Evolutionary conservation across 2,113 vertebrate genomes (phyloP), one percentile per base, ranked within the genome.

Genomic region (Morone saxatilis): DNA sequence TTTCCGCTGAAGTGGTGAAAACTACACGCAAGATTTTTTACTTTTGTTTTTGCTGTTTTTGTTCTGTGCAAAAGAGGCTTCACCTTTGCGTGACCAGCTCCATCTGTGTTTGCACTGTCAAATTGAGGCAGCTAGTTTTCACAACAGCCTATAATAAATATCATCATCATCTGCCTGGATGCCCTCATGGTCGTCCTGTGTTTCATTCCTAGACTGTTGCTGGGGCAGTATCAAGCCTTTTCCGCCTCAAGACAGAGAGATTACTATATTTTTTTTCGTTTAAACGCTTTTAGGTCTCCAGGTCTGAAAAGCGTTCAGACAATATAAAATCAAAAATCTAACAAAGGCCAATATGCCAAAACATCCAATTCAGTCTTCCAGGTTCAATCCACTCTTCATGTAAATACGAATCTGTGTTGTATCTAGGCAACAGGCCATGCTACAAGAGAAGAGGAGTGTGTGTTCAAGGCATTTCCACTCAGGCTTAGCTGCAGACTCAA

Each of bases 381-480:
- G 76, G n/a, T 82, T 87, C 69, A 60, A 81, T 48, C 38, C 57
- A 19, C 38, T 73, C 67, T 61, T 63, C 56, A 50, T 59, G 56
- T 76, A 80, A 76, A 88, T 81, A 69, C 53, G 17, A 80, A 84
- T 85, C 51, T 81, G 77, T 51, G 72, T 76, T 81, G 92, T 92
- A 90, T 86, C 93, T 16, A 93, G 92, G 93, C 91, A 94, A 92
- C 91, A 90, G 84, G 69, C 76, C 54, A 7, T 51, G 74, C 59
- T 78, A 70, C 60, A 0, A 6, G 75, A 59, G 40, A 48, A 86
- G 82, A 71, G 43, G 47, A 75, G 68, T 25, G 47, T 61, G 77
- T 76, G 86, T 89, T 74, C 10, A 77, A 85, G 78, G 67, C 67
- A 75, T 84, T 82, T 87, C 72, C 54, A 80, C 62, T 67, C 82